A percentile compares a stretch with the other conserved stretches of the same genome.
phyloP scores from a whole-genome alignment of 2,888 invertebrate genomes.

The Plutella xylostella region DNA sequence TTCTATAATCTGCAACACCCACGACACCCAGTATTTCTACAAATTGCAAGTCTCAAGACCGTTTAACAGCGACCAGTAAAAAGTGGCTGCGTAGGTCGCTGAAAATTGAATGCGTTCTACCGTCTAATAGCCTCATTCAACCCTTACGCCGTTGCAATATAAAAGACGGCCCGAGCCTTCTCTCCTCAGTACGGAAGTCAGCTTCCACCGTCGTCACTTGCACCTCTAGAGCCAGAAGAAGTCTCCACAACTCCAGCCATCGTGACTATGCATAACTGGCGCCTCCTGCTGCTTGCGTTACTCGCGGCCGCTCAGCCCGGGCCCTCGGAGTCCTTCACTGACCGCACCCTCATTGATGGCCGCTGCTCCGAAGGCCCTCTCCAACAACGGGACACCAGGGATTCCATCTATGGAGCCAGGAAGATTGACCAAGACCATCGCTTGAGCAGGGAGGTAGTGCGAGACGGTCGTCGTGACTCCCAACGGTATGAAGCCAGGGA shows the following conservation, averaged over 20 bases:
- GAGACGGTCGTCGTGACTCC: slow-evolving; percentile 14
- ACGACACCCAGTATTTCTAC: too few relatives aligned
- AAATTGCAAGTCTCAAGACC: background rate
- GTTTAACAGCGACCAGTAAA: too few relatives aligned
- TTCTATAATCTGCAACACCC: too few relatives aligned
- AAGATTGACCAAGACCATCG: slow-evolving; percentile 20
- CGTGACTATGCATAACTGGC: slow-evolving; percentile 65
- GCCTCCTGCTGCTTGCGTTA: slow-evolving; percentile 54
- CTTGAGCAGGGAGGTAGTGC: slow-evolving; percentile 19
- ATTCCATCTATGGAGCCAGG: slow-evolving; percentile 23
- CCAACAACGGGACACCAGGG: slow-evolving; percentile 25
- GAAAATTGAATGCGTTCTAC: slow-evolving; percentile 62
- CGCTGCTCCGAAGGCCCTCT: slow-evolving; percentile 31
- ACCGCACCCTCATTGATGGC: slow-evolving; percentile 48
- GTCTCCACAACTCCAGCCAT: slow-evolving; percentile 23
- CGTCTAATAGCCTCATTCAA: slow-evolving; percentile 53
- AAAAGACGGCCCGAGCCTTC: slow-evolving; percentile 30
- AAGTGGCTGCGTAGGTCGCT: slow-evolving; percentile 35
- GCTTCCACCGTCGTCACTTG: slow-evolving; percentile 39
- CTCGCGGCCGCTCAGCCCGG: slow-evolving; percentile 45
- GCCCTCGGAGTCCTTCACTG: slow-evolving; percentile 41
- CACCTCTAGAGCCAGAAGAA: slow-evolving; percentile 30
- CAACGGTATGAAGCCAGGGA: slow-evolving; percentile 4
- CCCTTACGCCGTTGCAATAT: slow-evolving; percentile 35
- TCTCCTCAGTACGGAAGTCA: slow-evolving; percentile 45